Conservation (phyloP, 2,888 invertebrate genomes). For the Parnassius orleans region DNA sequence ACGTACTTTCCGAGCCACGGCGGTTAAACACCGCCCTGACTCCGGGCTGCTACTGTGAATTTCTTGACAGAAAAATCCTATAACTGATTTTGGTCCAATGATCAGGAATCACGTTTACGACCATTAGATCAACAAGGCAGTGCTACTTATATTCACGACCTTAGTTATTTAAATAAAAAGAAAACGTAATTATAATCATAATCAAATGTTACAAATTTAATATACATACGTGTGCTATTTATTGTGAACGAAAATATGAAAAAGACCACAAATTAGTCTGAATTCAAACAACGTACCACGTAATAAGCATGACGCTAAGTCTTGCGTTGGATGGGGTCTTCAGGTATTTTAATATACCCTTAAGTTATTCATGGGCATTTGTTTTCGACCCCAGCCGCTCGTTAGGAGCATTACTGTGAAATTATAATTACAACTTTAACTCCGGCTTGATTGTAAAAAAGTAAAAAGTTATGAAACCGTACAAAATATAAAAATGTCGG, state of each 20-base stretch:
- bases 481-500: slow-evolving; percentile 1
- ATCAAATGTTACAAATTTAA: not conserved
- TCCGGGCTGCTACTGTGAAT: too few species aligned
- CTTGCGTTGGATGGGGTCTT: slow-evolving; percentile 12
- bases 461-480: slow-evolving; percentile 1
- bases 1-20: too few species aligned
- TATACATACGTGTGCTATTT: too few species aligned
- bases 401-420: slow-evolving; percentile 44
- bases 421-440: slow-evolving; percentile 47
- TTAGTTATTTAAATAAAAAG: too few species aligned
- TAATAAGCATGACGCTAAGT: slow-evolving; percentile 17
- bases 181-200: too few species aligned
- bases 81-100: too few species aligned
- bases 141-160: too few species aligned
- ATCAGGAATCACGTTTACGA: too few species aligned
- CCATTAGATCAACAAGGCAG: too few species aligned
- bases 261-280: slow-evolving; percentile 13
- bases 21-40: too few species aligned
- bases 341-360: slow-evolving; percentile 25
- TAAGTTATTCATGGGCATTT: slow-evolving; percentile 28
- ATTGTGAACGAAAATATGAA: not conserved
- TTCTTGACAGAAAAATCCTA: too few species aligned
- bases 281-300: not conserved
- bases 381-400: slow-evolving; percentile 33
- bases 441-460: slow-evolving; percentile 10